phyloP scores from a whole-genome alignment of 2,888 invertebrate genomes.

The Phlogophora meticulosa region DNA sequence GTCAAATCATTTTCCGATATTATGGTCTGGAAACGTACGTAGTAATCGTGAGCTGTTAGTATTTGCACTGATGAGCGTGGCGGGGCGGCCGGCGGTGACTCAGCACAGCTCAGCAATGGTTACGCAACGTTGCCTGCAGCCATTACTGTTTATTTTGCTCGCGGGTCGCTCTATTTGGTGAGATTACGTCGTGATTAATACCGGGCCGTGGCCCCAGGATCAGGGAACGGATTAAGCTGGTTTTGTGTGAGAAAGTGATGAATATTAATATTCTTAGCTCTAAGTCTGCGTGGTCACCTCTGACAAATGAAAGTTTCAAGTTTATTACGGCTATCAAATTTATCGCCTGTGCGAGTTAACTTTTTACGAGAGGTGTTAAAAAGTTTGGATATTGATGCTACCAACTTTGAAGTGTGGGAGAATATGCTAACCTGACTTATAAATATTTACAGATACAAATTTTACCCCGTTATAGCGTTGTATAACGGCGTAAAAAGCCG shows the following conservation, averaged over 20 bases:
- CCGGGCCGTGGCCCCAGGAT: slow-evolving; percentile 73
- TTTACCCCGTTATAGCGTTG: slow-evolving; percentile 19
- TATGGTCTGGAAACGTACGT: slow-evolving; percentile 71
- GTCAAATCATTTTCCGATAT: slow-evolving; percentile 79
- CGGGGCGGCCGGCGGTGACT: slow-evolving; percentile 55
- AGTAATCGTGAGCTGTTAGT: slow-evolving; percentile 74
- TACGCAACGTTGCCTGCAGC: slow-evolving; percentile 77
- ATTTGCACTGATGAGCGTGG: slow-evolving; percentile 77
- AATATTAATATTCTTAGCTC: slow-evolving; percentile 70
- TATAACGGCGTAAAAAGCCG: neutral
- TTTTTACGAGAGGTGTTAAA: slow-evolving; percentile 35
- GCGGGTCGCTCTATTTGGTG: slow-evolving; percentile 76
- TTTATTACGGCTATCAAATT: slow-evolving; percentile 62
- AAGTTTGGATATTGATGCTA: slow-evolving; percentile 4
- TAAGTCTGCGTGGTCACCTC: slow-evolving; percentile 60
- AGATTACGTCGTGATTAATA: slow-evolving; percentile 83
- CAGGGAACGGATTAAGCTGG: slow-evolving; percentile 71
- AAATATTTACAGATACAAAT: neutral
- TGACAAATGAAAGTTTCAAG: slow-evolving; percentile 58
- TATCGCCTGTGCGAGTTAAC: slow-evolving; percentile 58
- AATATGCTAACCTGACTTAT: slow-evolving; percentile 14
- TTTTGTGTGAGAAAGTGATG: slow-evolving; percentile 75
- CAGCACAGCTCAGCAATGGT: slow-evolving; percentile 63
- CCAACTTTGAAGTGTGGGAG: slow-evolving; percentile 20
- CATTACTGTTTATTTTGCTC: slow-evolving; percentile 77